Evolutionary conservation across 2,797 vertebrate species (phyloP).

Genomic region (Sciaenops ocellatus): DNA sequence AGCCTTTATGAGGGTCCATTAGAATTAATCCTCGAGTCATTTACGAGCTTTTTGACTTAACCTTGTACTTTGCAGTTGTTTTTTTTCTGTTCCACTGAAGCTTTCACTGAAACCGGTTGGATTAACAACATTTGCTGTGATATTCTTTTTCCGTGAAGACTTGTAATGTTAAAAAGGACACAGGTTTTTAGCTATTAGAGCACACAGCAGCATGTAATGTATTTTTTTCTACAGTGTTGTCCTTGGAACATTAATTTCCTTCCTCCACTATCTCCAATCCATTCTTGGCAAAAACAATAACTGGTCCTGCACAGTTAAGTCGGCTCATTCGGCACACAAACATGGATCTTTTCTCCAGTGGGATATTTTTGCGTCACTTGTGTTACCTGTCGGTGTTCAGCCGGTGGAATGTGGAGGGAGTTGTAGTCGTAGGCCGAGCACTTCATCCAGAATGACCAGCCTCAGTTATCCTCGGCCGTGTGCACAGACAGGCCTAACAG

Average conservation of each 20-base stretch:
- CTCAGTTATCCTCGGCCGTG: constrained; percentile 43
- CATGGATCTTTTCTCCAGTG: constrained; percentile 36
- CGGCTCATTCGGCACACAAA: constrained; percentile 53
- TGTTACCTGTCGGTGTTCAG: constrained; percentile 69
- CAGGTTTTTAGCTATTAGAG: constrained; percentile 19
- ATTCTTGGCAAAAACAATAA: constrained; percentile 62
- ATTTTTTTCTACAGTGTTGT: constrained; percentile 37
- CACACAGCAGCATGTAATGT: constrained; percentile 23
- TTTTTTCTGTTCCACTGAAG: constrained; percentile 7
- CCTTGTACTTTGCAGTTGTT: constrained; percentile 34
- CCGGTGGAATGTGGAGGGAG: constrained; percentile 63
- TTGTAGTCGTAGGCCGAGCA: constrained; percentile 3
- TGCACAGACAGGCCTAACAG: constrained; percentile 34
- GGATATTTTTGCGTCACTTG: constrained; percentile 39
- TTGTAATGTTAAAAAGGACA: not conserved
- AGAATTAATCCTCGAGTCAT: constrained; percentile 40
- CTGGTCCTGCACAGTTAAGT: constrained; percentile 33
- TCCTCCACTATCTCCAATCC: constrained; percentile 55
- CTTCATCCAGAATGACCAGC: constrained; percentile 53
- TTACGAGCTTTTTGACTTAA: constrained; percentile 39
- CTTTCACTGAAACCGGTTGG: not conserved
- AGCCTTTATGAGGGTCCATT: constrained; percentile 22
- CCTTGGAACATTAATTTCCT: constrained; percentile 71
- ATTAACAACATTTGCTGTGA: constrained; percentile 1
- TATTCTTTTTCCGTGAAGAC: not conserved